phyloP scores from a whole-genome alignment of 1,140 invertebrate species.

The Centruroides sculpturatus region DNA sequence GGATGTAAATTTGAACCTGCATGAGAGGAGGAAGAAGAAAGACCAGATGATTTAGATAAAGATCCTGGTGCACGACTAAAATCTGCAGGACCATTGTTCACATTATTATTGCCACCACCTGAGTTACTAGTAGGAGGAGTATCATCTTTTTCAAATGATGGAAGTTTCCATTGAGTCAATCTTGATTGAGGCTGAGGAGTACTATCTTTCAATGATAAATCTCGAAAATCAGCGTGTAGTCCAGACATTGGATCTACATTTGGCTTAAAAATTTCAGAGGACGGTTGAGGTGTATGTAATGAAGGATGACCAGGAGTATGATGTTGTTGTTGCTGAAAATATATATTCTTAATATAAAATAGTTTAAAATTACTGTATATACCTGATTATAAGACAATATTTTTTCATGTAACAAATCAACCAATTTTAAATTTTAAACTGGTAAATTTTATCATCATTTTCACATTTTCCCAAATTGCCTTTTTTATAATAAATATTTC shows the following conservation, averaged over 20 bases:
- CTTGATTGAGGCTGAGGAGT: conserved; percentile 50
- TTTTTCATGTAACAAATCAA: too few relatives aligned
- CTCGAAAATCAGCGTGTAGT: conserved; percentile 60
- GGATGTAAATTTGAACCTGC: conserved; percentile 49
- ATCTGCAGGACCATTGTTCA: conserved; percentile 30
- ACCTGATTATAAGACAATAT: too few relatives aligned
- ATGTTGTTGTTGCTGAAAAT: conserved; percentile 23
- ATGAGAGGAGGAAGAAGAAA: conserved; percentile 29
- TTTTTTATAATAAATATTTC: too few relatives aligned
- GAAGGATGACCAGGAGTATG: conserved; percentile 12
- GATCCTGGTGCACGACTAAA: conserved; percentile 83
- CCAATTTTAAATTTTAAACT: too few relatives aligned
- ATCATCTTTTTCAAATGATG: conserved; percentile 59
- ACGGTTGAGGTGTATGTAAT: conserved; percentile 15
- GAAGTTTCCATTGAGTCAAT: conserved; percentile 83
- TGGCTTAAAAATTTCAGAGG: conserved; percentile 14
- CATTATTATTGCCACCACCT: not conserved
- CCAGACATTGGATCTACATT: conserved; percentile 29
- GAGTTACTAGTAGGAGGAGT: not conserved
- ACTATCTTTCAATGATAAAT: conserved; percentile 54
- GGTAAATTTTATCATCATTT: too few relatives aligned
- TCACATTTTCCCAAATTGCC: too few relatives aligned
- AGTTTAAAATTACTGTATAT: too few relatives aligned
- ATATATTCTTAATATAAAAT: not conserved
- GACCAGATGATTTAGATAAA: conserved; percentile 48